phyloP scores from a whole-genome alignment of 64 coral and sea anemone species.

The Anthopleura sola region DNA sequence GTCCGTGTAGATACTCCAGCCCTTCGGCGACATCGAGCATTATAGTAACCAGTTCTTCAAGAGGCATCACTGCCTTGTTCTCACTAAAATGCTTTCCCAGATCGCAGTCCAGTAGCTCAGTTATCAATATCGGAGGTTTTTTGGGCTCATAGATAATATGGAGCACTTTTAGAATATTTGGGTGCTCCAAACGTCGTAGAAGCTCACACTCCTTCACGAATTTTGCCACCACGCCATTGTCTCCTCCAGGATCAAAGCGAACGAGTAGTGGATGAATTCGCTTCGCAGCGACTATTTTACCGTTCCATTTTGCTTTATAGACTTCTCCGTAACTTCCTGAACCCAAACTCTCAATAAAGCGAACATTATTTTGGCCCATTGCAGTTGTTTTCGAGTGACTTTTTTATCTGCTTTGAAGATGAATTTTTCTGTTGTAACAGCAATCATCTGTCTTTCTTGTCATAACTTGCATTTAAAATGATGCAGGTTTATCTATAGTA shows the following conservation, averaged over 20 bases:
- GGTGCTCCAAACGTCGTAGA: background rate
- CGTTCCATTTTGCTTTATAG: conserved; percentile 20
- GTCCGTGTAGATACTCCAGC: conserved; percentile 65
- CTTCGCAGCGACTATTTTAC: conserved; percentile 25
- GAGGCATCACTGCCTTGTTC: conserved; percentile 26
- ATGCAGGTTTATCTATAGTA: background rate
- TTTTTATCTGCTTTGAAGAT: background rate
- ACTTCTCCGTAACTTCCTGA: conserved; percentile 23
- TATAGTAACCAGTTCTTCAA: conserved; percentile 55
- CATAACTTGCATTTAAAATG: background rate
- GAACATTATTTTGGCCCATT: conserved; percentile 25
- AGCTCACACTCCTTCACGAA: conserved; percentile 16
- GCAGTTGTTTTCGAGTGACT: background rate
- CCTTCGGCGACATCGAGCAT: conserved; percentile 80
- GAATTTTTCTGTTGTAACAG: background rate
- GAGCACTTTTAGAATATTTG: background rate
- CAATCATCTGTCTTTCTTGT: background rate
- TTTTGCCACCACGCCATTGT: conserved; percentile 21
- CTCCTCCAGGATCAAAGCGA: background rate
- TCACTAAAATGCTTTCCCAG: conserved; percentile 38
- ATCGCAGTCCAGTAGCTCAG: conserved; percentile 76
- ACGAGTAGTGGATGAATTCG: conserved; percentile 13
- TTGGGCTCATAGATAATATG: background rate
- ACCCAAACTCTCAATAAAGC: background rate
- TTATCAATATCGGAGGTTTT: conserved; percentile 55